Evolutionary conservation across 2,113 vertebrate species (phyloP), one percentile per base, ranked within the genome.

Genomic region (Gobio gobio): DNA sequence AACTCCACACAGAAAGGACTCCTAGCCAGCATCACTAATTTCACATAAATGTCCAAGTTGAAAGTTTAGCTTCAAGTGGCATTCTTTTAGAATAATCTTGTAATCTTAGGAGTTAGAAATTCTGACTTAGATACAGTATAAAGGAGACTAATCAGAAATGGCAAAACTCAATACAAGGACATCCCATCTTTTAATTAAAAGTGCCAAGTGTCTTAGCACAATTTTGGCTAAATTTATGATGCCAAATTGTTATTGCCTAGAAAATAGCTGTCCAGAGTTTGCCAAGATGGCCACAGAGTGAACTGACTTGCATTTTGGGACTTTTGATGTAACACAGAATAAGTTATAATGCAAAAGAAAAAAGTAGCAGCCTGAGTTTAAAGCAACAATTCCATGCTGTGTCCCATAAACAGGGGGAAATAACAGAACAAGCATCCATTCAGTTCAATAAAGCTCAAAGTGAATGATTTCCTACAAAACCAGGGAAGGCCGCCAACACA

Each of bases 341-440:
- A 63, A 63, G 58, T 61, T 22, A n/a, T 3, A 10, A 79, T 26
- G 36, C 59, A 78, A 24, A 61, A 79, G 6, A 14, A 26, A 79
- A 45, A 75, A 51, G 5, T 14, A 5, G 13, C 7, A 49, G 36
- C 56, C 56, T 10, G 26, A 6, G 33, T 56, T 14, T 54, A 84
- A 16, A 45, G 49, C 68, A 59, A 58, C 36, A 63, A 18, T 70
- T 63, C 74, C 10, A 29, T n/a, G 33, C 12, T 18, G 70, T 54
- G 26, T 56, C 64, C 59, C 56, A 54, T 26, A 70, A 78, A 59
- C 49, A 14, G 18, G 66, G 12, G 56, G 47, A 14, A 22, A 78
- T 51, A 43, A 33, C 63, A 74, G 59, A 85, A 68, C 63, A 68
- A 77, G 54, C 49, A 58, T 78, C 3, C 20, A 78, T 85, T 68